These are phyloP conservation scores for Rhopalosiphum nymphaeae DNA, from an alignment of 2,888 invertebrate genomes.

Conservation along the genomic window DNA sequence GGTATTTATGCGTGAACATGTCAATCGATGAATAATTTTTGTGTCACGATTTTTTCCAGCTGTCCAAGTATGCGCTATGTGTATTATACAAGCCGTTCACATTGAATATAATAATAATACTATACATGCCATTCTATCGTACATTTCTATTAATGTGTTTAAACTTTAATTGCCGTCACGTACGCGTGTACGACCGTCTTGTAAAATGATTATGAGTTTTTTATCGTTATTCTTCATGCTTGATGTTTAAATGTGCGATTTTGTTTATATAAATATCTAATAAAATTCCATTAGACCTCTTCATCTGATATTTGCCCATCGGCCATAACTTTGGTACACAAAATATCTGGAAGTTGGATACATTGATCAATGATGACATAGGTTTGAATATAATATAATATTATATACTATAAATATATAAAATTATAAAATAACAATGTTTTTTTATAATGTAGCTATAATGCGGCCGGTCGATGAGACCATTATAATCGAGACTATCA, in stretches of 20 bases:
- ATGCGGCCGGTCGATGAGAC: background rate
- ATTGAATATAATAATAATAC: conserved; percentile 1
- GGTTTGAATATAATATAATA: background rate
- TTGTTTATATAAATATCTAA: background rate
- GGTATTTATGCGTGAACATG: background rate
- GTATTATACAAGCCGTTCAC: conserved; percentile 18
- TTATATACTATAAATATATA: background rate
- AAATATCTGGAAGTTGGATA: background rate
- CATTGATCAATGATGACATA: background rate
- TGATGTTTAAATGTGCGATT: background rate
- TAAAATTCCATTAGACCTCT: background rate
- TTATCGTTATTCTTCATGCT: background rate
- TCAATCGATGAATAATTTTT: background rate
- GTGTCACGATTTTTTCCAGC: conserved; percentile 26
- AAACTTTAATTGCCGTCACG: conserved; percentile 24
- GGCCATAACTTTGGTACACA: background rate
- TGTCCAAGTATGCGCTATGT: background rate
- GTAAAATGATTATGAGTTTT: conserved; percentile 3
- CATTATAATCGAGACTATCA: background rate
- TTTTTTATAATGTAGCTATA: background rate
- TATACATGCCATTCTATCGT: background rate
- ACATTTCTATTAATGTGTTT: background rate
- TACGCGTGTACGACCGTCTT: background rate
- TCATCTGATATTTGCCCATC: background rate
- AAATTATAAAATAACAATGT: background rate